These are phyloP conservation scores for Myotis davidii DNA, from an alignment of 2,113 vertebrate species.

Conservation along the genomic window DNA sequence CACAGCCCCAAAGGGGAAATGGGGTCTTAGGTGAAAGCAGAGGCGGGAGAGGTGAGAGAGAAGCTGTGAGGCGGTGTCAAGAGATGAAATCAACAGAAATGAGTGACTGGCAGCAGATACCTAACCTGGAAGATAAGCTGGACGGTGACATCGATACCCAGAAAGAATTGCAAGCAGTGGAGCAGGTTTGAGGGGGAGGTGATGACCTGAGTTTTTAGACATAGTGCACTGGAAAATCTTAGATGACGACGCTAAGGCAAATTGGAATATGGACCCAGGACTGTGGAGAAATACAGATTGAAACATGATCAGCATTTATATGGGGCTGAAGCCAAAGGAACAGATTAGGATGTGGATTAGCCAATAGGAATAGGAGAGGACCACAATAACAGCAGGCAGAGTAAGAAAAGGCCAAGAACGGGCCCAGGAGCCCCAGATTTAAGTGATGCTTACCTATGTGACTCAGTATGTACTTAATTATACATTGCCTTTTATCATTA, in stretches of 20 bases:
- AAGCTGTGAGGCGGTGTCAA: background rate
- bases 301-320: background rate
- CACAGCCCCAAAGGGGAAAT: background rate
- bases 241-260: background rate
- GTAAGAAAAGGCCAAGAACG: background rate
- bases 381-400: background rate
- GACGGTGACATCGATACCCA: background rate
- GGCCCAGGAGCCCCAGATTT: background rate
- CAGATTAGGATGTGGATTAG: background rate
- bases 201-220: background rate
- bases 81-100: background rate
- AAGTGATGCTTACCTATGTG: background rate
- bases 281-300: background rate
- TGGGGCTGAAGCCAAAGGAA: background rate
- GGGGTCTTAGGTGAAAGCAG: background rate
- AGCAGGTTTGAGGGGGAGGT: background rate
- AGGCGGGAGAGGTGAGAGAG: accelerated
- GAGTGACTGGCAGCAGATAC: background rate
- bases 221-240: background rate
- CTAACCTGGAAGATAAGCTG: background rate
- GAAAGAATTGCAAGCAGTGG: background rate
- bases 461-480: background rate
- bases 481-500: background rate
- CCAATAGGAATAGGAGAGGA: background rate
- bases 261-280: background rate